Evolutionary conservation across 92 coral and sea anemone genomes (phyloP), one percentile per base, ranked within the genome.

Genomic region (Paragorgia papillata): DNA sequence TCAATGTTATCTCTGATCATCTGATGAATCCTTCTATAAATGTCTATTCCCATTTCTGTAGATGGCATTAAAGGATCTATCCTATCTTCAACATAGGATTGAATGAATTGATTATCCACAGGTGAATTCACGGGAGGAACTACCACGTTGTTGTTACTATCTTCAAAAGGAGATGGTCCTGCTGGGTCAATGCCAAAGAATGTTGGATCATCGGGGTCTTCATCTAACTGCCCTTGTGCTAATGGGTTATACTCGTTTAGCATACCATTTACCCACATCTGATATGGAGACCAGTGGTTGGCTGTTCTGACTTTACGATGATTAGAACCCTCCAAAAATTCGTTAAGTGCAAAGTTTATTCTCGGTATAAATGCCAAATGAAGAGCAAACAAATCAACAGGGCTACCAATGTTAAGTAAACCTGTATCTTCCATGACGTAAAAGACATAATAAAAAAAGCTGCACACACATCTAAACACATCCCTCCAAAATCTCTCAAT

Each of bases 11-110:
- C n/a, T n/a, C n/a, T n/a, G n/a, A n/a, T n/a, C n/a, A n/a, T n/a
- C n/a, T n/a, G n/a, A n/a, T n/a, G n/a, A 78, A 82, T 84, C 44
- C 33, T 50, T 28, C 51, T 31, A 68, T 89, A 89, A 76, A 82
- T 85, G 59, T 89, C 95, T 64, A 86, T 73, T 14, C 90, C 90
- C 80, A 83, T 85, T 70, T 90, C 67, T 46, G 68, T 66, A 60
- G 96, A 86, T 73, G 83, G 80, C 37, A 51, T 57, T 56, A 75
- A 69, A 0, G 81, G 66, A 75, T 58, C 40, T 49, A 86, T 54
- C 53, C 50, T 83, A 53, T 55, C 81, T 51, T 20, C 51, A 33
- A 61, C 59, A 31, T 32, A 48, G 62, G 49, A 48, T 26, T 78
- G 64, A 29, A 25, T 49, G 51, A 26, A n/a, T n/a, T n/a, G 30